Evolutionary conservation across 2,888 invertebrate species (phyloP).

Genomic region (Cheilosia urbana): DNA sequence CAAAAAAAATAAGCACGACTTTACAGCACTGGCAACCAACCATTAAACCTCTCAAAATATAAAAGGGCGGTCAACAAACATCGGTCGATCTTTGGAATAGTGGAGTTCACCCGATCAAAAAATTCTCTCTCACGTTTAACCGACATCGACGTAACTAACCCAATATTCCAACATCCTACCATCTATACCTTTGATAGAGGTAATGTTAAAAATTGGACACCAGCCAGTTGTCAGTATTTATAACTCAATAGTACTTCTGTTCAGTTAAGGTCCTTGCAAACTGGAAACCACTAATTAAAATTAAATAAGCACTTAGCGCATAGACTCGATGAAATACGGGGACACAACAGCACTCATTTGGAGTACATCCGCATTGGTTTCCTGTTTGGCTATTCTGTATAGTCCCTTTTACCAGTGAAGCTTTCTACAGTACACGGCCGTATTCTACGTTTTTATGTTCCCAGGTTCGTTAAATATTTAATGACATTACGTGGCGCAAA

Average conservation of each 20-base stretch:
- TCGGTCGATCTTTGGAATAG: too few species aligned
- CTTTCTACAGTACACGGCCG: neutral
- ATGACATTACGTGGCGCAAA: conserved; percentile 32
- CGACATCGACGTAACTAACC: too few species aligned
- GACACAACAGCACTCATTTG: conserved; percentile 41
- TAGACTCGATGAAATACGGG: conserved; percentile 30
- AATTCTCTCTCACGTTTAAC: too few species aligned
- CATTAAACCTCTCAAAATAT: too few species aligned
- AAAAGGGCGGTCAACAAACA: too few species aligned
- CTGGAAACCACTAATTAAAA: conserved; percentile 71
- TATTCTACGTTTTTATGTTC: conserved; percentile 20
- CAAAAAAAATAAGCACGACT: too few species aligned
- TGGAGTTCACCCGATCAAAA: too few species aligned
- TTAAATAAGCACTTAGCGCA: conserved; percentile 70
- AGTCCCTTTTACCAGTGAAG: neutral
- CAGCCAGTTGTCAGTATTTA: conserved; percentile 38
- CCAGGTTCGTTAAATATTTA: conserved; percentile 61
- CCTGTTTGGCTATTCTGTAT: conserved; percentile 21
- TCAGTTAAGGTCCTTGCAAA: conserved; percentile 50
- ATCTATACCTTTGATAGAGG: too few species aligned
- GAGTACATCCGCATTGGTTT: conserved; percentile 61
- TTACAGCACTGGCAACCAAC: too few species aligned
- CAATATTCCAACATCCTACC: too few species aligned
- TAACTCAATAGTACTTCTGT: conserved; percentile 54
- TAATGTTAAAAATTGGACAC: too few species aligned